Evolutionary conservation across 1,140 invertebrate species (phyloP), one percentile per base, ranked within the genome.

Genomic region (Saccostrea glomerata): DNA sequence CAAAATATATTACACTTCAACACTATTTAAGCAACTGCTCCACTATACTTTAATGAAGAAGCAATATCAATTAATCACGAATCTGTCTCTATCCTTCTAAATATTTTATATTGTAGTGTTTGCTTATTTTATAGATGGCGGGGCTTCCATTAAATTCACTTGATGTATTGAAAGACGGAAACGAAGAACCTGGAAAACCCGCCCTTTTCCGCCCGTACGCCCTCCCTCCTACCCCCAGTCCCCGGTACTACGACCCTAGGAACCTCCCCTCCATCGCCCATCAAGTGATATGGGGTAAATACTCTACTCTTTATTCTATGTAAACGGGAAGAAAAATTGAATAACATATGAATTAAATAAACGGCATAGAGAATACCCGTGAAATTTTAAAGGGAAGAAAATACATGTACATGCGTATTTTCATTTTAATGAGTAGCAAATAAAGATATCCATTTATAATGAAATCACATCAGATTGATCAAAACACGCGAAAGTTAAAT

Each of bases 401-500:
- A 36, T 36, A 2, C 30, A 47, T 9, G 47, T 36, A 2, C 30
- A 47, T 9, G 47, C 9, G 47, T 9, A 47, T 47, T 47, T 47
- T 47, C 30, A 36, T 36, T 36, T 36, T 36, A 36, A 36, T 36
- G 30, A 63, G 58, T 63, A 63, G n/a, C 17, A 63, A 63, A 63
- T 63, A 63, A 17, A 63, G 58, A n/a, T 20, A 20, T 63, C 17
- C 15, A 63, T 63, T 17, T 63, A 63, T 63, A 63, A 63, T 20
- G 58, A 17, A 20, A 30, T 77, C 70, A 30, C 70, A 17, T 25
- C 25, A 77, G 70, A 77, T 30, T 77, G 70, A 77, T 77, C 70
- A 77, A 15, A 36, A 25, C 70, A 77, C 70, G 70, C 70, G 70
- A 77, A 77, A 77, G 70, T 77, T 77, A 77, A 77, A 77, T 36